Evolutionary conservation across 37 sponge, comb jelly and placozoan species (phyloP).

Genomic region (Eunapius fragilis): DNA sequence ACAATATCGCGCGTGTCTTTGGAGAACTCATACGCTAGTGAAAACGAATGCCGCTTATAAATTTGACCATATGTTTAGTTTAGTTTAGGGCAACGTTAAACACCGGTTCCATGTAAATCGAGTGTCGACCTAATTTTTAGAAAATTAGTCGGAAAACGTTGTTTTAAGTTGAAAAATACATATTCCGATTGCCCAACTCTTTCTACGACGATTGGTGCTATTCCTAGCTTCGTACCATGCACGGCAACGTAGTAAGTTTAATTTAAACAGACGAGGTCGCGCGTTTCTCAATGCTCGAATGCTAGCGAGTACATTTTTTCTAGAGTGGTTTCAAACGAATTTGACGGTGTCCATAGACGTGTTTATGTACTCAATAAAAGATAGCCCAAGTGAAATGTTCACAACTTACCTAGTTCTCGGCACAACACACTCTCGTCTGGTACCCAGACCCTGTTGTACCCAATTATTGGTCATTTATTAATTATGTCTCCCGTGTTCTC

Average conservation of each 20-base stretch:
- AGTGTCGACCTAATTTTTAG: no score
- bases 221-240: background rate
- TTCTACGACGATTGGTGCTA: background rate
- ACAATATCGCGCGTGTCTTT: no score
- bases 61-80: no score
- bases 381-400: background rate
- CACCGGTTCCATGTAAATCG: no score
- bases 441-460: background rate
- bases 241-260: background rate
- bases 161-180: no score
- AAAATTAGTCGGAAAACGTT: no score
- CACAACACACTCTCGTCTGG: background rate
- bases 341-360: background rate
- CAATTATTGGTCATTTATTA: background rate
- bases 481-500: background rate
- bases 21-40: no score
- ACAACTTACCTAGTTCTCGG: background rate
- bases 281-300: background rate
- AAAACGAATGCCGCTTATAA: no score
- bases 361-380: background rate
- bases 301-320: background rate
- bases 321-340: background rate
- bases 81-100: no score
- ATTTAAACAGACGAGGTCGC: no score
- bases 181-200: background rate